Evolutionary conservation across 2,888 invertebrate genomes (phyloP).

Genomic region (Rosalia funebris): DNA sequence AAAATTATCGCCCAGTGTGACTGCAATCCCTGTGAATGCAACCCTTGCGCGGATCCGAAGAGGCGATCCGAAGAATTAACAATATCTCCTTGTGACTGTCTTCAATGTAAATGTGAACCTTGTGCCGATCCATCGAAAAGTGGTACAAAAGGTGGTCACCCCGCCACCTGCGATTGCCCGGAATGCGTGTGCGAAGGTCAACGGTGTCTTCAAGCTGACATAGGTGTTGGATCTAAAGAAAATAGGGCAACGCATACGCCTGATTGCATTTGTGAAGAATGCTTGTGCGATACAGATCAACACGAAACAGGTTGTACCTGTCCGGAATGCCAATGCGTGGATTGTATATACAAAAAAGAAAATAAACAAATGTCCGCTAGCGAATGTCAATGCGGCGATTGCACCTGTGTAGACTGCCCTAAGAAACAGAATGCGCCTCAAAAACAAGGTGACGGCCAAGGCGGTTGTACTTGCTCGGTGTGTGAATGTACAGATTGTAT

Average conservation of each 20-base stretch:
- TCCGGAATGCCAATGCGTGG: conserved; percentile 28
- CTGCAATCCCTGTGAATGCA: conserved; percentile 21
- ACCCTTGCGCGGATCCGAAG: conserved; percentile 30
- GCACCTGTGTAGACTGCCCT: background rate
- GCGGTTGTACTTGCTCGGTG: conserved; percentile 30
- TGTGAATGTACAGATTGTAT: background rate
- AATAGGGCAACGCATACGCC: conserved; percentile 29
- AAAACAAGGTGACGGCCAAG: background rate
- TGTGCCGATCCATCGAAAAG: conserved; percentile 18
- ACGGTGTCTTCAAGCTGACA: background rate
- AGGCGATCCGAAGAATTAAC: background rate
- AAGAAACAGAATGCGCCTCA: background rate
- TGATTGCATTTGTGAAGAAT: conserved; percentile 36
- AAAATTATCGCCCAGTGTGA: conserved; percentile 14
- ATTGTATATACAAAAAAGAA: conserved; percentile 11
- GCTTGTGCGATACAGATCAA: conserved; percentile 23
- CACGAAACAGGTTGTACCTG: conserved; percentile 25
- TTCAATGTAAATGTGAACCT: conserved; percentile 28
- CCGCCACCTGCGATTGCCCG: conserved; percentile 6
- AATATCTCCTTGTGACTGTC: conserved; percentile 29
- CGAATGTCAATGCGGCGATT: conserved; percentile 20
- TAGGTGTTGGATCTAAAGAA: conserved; percentile 6
- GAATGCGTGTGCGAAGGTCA: conserved; percentile 23
- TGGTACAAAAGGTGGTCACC: background rate
- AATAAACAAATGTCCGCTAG: background rate